phyloP scores from a whole-genome alignment of 2,888 invertebrate species.

The Sialis lutaria region DNA sequence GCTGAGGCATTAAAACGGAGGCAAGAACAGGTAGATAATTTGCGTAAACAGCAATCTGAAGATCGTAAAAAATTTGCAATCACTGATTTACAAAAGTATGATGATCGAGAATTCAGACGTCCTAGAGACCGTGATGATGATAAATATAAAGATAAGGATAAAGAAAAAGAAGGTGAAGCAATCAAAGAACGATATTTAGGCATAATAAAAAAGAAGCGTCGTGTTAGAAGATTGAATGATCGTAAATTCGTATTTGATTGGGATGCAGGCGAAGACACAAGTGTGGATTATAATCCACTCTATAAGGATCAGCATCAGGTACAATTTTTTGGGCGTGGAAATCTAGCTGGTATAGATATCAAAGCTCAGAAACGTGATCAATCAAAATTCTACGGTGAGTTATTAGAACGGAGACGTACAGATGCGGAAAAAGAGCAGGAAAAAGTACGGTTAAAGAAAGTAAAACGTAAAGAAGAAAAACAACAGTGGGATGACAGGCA shows the following conservation, averaged over 20 bases:
- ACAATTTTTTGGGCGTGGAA: slow-evolving; percentile 95
- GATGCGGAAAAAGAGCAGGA: slow-evolving; percentile 96
- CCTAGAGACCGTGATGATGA: slow-evolving; percentile 26
- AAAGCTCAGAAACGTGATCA: slow-evolving; percentile 92
- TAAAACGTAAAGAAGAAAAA: slow-evolving; percentile 90
- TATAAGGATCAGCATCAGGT: slow-evolving; percentile 96
- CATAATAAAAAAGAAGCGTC: slow-evolving; percentile 77
- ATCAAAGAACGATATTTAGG: slow-evolving; percentile 93
- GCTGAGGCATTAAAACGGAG: slow-evolving; percentile 76
- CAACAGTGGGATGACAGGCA: slow-evolving; percentile 98
- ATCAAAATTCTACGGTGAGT: slow-evolving; percentile 90
- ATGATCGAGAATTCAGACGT: slow-evolving; percentile 22
- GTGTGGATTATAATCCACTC: slow-evolving; percentile 89
- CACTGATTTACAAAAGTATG: slow-evolving; percentile 18
- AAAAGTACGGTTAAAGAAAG: slow-evolving; percentile 78
- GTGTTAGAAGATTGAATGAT: slow-evolving; percentile 88
- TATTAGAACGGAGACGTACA: slow-evolving; percentile 86
- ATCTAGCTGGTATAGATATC: slow-evolving; percentile 95
- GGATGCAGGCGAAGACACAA: slow-evolving; percentile 98
- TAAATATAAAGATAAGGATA: slow-evolving; percentile 56
- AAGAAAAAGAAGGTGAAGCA: slow-evolving; percentile 84
- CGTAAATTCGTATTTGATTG: slow-evolving; percentile 99
- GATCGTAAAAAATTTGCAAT: slow-evolving; percentile 24
- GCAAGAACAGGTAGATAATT: slow-evolving; percentile 73
- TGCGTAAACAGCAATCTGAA: slow-evolving; percentile 54